Evolutionary conservation across 2,797 vertebrate genomes (phyloP).

Genomic region (Galago senegalensis): DNA sequence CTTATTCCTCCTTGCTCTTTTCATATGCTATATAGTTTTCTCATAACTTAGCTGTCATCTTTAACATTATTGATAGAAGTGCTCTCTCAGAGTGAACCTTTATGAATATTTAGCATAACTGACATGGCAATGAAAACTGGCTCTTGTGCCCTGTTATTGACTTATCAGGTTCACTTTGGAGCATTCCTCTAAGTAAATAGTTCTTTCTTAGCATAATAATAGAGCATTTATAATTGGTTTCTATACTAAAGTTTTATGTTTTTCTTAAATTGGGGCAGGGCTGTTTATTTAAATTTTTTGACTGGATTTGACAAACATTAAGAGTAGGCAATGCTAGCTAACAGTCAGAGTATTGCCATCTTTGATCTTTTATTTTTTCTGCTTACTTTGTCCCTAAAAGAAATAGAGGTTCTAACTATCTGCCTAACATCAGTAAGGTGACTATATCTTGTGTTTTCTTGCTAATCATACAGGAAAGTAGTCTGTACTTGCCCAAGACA

Average conservation of each 20-base stretch:
- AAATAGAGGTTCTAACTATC: no score
- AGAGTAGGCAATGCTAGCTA: neutral
- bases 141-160: neutral
- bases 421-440: no score
- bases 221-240: slow-evolving; percentile 18
- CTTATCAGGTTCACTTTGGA: slow-evolving; percentile 4
- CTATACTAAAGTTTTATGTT: neutral
- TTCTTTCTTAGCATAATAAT: slow-evolving; percentile 38
- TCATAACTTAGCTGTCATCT: slow-evolving; percentile 7
- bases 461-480: neutral
- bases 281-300: no score
- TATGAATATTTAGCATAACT: slow-evolving; percentile 25
- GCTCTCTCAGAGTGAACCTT: neutral
- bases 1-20: neutral
- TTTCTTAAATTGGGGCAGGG: neutral
- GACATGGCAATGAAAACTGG: slow-evolving; percentile 1
- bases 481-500: neutral
- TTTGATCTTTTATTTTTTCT: neutral
- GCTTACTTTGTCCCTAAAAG: neutral
- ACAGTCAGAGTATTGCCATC: neutral
- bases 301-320: neutral
- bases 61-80: slow-evolving; percentile 19
- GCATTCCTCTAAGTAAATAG: slow-evolving; percentile 49
- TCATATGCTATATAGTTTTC: neutral
- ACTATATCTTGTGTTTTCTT: neutral